Conservation (phyloP, 2,113 vertebrate genomes). For the Thalassoma bifasciatum region DNA sequence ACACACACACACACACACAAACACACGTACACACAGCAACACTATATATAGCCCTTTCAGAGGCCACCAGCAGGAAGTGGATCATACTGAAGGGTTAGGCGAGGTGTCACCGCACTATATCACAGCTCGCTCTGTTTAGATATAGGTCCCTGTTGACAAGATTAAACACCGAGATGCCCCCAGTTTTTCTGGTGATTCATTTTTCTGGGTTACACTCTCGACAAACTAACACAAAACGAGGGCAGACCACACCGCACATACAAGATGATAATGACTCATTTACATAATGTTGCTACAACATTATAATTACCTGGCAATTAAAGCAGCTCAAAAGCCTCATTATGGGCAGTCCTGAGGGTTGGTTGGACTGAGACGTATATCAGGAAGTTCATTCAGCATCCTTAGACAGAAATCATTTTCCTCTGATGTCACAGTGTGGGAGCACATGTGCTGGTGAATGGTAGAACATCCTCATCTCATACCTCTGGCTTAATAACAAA, state of each 20-base stretch:
- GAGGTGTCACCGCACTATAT: conserved; percentile 70
- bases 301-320: conserved; percentile 81
- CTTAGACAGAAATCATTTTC: not conserved
- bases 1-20: conserved; percentile 1
- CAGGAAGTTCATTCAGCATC: conserved; percentile 39
- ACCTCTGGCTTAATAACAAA: too few relatives aligned
- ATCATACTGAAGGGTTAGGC: conserved; percentile 71
- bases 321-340: conserved; percentile 77
- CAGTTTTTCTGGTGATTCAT: conserved; percentile 21
- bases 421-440: not conserved
- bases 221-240: conserved; percentile 69
- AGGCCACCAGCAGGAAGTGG: conserved; percentile 76
- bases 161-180: conserved; percentile 62
- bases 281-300: conserved; percentile 79
- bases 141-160: conserved; percentile 66
- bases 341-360: conserved; percentile 72
- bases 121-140: conserved; percentile 61
- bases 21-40: conserved; percentile 4
- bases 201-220: conserved; percentile 63
- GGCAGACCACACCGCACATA: conserved; percentile 61
- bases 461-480: too few relatives aligned
- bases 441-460: too few relatives aligned
- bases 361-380: conserved; percentile 56
- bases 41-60: conserved; percentile 77
- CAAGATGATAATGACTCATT: conserved; percentile 76